A percentile compares a stretch with the other conserved stretches of the same genome.
Evolutionary conservation across 2,888 invertebrate species (phyloP).

Genomic region (Ernsta delagoae): DNA sequence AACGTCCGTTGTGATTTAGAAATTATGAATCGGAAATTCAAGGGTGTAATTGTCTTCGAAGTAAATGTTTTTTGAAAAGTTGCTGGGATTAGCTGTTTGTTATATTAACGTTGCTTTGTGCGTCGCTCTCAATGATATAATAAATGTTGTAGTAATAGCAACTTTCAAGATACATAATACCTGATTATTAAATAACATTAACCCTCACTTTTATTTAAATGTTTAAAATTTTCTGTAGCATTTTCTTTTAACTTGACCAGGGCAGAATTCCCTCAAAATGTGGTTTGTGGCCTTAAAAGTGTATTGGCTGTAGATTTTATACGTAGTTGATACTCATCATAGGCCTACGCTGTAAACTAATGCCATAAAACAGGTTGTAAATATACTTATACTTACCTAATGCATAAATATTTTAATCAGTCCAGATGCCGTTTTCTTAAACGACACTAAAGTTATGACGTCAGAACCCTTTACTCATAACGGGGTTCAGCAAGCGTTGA

Average conservation of each 20-base stretch:
- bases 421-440: conserved; percentile 31
- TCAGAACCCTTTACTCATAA: conserved; percentile 33
- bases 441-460: conserved; percentile 33
- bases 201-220: no score
- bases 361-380: background rate
- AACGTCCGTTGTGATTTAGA: conserved; percentile 26
- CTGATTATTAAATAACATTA: no score
- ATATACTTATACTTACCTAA: background rate
- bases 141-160: no score
- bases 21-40: conserved; percentile 19
- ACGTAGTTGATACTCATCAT: no score
- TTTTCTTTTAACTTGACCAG: no score
- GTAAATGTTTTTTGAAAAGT: background rate
- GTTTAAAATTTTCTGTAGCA: no score
- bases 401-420: conserved; percentile 34
- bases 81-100: background rate
- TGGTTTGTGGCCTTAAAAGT: no score
- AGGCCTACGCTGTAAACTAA: background rate
- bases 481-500: conserved; percentile 37
- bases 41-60: background rate
- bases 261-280: no score
- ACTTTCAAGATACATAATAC: no score
- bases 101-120: background rate
- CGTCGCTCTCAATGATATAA: no score
- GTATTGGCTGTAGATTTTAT: no score